Evolutionary conservation across 2,113 vertebrate species (phyloP).

Genomic region (Prochilodus magdalenae): DNA sequence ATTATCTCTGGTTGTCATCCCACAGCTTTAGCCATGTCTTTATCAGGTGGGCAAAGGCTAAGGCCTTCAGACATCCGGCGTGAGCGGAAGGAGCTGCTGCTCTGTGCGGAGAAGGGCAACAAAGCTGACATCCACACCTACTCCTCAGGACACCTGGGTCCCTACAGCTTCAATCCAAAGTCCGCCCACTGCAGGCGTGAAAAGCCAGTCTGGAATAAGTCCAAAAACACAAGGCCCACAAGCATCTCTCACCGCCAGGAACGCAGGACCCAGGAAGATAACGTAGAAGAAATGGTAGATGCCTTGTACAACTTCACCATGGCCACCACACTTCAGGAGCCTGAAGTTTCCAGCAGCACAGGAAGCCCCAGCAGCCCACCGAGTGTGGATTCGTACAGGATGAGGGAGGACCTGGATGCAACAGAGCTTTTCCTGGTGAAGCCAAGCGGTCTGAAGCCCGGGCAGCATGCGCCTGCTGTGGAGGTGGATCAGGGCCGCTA

Average conservation of each 20-base stretch:
- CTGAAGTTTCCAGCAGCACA: constrained; percentile 6
- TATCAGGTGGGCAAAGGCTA: background rate
- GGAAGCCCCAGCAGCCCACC: constrained; percentile 14
- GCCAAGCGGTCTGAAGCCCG: constrained; percentile 23
- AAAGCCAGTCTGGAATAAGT: constrained; percentile 57
- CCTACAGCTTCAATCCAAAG: constrained; percentile 65
- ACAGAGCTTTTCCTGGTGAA: constrained; percentile 63
- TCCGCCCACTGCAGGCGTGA: constrained; percentile 48
- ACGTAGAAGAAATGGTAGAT: constrained; percentile 58
- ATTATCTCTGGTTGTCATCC: background rate
- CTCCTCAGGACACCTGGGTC: constrained; percentile 74
- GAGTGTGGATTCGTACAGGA: background rate
- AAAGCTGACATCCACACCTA: constrained; percentile 71
- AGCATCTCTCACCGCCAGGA: background rate
- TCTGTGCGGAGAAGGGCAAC: constrained; percentile 68
- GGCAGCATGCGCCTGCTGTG: constrained; percentile 38
- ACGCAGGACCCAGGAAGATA: background rate
- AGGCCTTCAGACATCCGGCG: constrained; percentile 11
- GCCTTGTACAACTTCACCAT: constrained; percentile 58
- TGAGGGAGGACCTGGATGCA: constrained; percentile 51
- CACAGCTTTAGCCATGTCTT: constrained; percentile 16
- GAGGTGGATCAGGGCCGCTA: constrained; percentile 14
- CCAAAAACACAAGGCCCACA: constrained; percentile 6
- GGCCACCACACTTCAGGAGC: constrained; percentile 45
- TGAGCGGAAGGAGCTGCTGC: constrained; percentile 65